phyloP scores from a whole-genome alignment of 2,888 invertebrate genomes.

The Hoplodrina ambigua region DNA sequence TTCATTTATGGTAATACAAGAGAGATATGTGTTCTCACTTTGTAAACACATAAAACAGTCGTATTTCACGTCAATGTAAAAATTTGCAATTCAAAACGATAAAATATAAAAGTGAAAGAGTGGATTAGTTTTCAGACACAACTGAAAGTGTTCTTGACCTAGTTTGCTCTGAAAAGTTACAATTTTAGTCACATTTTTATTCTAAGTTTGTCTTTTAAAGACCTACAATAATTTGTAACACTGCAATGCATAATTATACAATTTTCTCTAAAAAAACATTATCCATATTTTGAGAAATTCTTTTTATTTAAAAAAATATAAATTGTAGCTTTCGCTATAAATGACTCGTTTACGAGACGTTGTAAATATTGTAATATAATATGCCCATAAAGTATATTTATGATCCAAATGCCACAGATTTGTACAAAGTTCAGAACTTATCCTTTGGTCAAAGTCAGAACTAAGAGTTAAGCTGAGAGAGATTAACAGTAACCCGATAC shows the following conservation, averaged over 20 bases:
- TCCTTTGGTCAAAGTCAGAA: not conserved
- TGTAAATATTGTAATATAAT: conserved; percentile 64
- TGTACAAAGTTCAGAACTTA: not conserved
- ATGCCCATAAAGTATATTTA: conserved; percentile 44
- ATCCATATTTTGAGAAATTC: conserved; percentile 10
- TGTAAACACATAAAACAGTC: not conserved
- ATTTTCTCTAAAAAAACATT: not conserved
- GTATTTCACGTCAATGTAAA: not conserved
- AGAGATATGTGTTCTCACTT: not conserved
- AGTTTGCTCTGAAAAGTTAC: not conserved
- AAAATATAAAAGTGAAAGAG: conserved; percentile 2
- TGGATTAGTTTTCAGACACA: not conserved
- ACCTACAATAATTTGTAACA: not conserved
- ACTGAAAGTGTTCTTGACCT: conserved; percentile 16
- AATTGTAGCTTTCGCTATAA: conserved; percentile 22
- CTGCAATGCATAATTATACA: conserved; percentile 28
- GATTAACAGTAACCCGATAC: not conserved
- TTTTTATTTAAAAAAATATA: conserved; percentile 24
- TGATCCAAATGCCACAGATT: conserved; percentile 60
- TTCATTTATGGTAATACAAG: conserved; percentile 27
- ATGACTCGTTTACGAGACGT: conserved; percentile 39
- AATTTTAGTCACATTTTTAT: not conserved
- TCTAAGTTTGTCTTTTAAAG: not conserved
- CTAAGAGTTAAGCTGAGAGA: too few relatives aligned
- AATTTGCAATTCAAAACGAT: not conserved